Evolutionary conservation across 2,797 vertebrate species (phyloP), one percentile per base, ranked within the genome.

Genomic region (Anabas testudineus): DNA sequence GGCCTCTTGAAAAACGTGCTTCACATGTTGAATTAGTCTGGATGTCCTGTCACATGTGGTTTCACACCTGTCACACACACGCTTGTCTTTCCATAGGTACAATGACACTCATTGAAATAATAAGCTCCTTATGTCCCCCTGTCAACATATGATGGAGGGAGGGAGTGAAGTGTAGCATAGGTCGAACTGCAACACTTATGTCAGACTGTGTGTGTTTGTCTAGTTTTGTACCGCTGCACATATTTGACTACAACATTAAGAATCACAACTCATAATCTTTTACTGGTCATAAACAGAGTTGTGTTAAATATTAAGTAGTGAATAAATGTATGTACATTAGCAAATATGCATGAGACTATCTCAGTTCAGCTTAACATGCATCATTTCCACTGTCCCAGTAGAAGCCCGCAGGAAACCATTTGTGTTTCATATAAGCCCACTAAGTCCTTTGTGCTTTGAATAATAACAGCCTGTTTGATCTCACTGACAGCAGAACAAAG

Each of bases 401-500:
- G 26, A 21, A 22, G 37, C 13, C 54, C 14, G 15, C n/a, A 32
- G 48, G 53, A 67, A 74, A 22, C 43, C 32, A 34, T 45, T 56
- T 54, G 74, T 19, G 14, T 22, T 45, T 60, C n/a, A 64, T 59
- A 18, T 73, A 72, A 65, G 53, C 49, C 54, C 37, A 37, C 28
- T 26, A 30, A 58, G 9, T 19, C 59, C 49, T 78, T 51, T 62
- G 75, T 68, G 65, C 41, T 58, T 41, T 67, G 45, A 74, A 64
- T 79, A 70, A 57, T 68, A 65, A 49, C 3, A 1, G 65, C 30
- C 61, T n/a, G 68, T 82, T 78, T 73, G 78, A 85, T 82, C 75
- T 67, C 26, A 2, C 18, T 65, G 72, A 67, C 68, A 67, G 81
- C 66, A 58, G 80, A 81, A 86, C 74, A 85, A 80, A 74, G 73